These are phyloP conservation scores for Pammene fasciana DNA, from an alignment of 2,888 invertebrate genomes.

Conservation along the genomic window DNA sequence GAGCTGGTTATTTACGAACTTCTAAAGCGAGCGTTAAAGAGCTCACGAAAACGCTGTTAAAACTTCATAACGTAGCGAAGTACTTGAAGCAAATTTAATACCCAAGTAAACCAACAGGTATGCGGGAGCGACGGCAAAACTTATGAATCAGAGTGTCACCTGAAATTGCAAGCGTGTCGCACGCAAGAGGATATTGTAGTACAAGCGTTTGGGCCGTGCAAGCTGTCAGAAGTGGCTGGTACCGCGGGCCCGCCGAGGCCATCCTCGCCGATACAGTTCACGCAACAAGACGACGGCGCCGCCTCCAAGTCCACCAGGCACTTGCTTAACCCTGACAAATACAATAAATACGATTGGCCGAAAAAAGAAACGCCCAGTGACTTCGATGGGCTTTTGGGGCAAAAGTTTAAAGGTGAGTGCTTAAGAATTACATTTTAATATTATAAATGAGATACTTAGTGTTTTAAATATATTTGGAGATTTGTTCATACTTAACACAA, in stretches of 20 bases:
- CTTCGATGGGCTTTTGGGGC: conserved; percentile 72
- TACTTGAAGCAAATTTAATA: conserved; percentile 26
- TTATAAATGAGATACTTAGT: too few species aligned
- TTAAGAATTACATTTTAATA: neutral
- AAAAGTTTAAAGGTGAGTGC: conserved; percentile 74
- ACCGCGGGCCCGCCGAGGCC: conserved; percentile 90
- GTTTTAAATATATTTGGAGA: too few species aligned
- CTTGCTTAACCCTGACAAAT: conserved; percentile 87
- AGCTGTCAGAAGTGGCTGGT: conserved; percentile 87
- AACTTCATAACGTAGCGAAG: conserved; percentile 11
- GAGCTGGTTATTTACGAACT: conserved; percentile 4
- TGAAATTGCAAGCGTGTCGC: conserved; percentile 91
- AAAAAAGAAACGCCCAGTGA: conserved; percentile 80
- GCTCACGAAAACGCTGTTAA: conserved; percentile 18
- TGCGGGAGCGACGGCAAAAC: conserved; percentile 92
- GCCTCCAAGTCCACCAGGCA: conserved; percentile 92
- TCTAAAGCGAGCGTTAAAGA: conserved; percentile 9
- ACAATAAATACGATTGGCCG: conserved; percentile 84
- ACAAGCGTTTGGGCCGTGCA: conserved; percentile 89
- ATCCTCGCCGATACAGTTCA: conserved; percentile 91
- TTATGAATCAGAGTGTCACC: conserved; percentile 92
- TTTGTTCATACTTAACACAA: too few species aligned
- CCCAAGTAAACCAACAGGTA: conserved; percentile 71
- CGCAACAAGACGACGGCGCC: conserved; percentile 89
- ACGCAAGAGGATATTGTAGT: conserved; percentile 91